phyloP scores from a whole-genome alignment of 1,140 invertebrate genomes.

The Ectropis grisescens region DNA sequence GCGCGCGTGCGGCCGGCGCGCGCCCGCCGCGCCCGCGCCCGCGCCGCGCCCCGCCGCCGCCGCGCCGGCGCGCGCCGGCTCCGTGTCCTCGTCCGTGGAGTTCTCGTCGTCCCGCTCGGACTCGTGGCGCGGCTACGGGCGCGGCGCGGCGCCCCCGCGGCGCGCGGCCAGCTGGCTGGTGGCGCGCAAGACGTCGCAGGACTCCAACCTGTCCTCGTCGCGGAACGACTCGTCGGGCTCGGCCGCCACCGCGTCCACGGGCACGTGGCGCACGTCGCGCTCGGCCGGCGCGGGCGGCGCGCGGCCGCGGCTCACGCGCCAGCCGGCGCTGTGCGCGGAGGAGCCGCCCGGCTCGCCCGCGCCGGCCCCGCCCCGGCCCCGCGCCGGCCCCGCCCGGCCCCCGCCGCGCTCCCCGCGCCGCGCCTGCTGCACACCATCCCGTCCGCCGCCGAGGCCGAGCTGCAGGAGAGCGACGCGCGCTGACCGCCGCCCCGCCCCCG shows the following conservation, averaged over 20 bases:
- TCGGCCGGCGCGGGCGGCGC: conserved; percentile 77
- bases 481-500: conserved; percentile 9
- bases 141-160: conserved; percentile 82
- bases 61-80: conserved; percentile 82
- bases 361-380: conserved; percentile 14
- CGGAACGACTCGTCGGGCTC: conserved; percentile 91
- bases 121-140: conserved; percentile 84
- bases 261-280: conserved; percentile 85
- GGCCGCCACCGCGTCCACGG: conserved; percentile 86
- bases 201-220: conserved; percentile 89
- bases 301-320: conserved; percentile 75
- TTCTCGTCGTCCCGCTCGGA: conserved; percentile 87
- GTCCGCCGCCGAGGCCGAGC: conserved; percentile 84
- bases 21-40: conserved; percentile 20
- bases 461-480: conserved; percentile 70
- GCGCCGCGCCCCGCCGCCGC: conserved; percentile 44
- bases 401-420: too few relatives aligned
- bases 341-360: conserved; percentile 75
- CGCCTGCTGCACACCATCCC: conserved; percentile 82
- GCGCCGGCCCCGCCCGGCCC: conserved; percentile 56
- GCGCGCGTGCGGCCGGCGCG: too few relatives aligned
- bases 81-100: conserved; percentile 90
- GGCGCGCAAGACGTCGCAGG: conserved; percentile 89
- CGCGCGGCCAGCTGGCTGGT: conserved; percentile 89
- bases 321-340: conserved; percentile 80